A percentile compares a stretch with the other conserved stretches of the same genome.
These are phyloP conservation scores for Probosciger aterrimus DNA, from an alignment of 2,113 vertebrate genomes.

Conservation along the genomic window DNA sequence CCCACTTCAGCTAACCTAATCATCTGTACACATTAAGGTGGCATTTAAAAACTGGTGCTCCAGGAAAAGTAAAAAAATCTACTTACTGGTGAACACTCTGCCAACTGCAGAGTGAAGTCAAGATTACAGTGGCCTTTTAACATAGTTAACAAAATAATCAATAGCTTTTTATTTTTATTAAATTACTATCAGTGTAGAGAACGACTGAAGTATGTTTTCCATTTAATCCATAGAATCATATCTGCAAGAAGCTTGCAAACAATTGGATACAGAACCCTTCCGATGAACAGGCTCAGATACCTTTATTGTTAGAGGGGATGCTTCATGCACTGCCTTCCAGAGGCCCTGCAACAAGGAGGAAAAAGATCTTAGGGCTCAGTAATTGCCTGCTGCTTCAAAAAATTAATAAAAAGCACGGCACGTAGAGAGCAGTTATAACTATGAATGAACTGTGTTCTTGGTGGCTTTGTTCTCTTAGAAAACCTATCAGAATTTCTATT, in stretches of 20 bases:
- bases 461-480: constrained; percentile 30
- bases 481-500: constrained; percentile 11
- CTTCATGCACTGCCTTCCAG: constrained; percentile 3
- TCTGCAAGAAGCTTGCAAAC: constrained; percentile 32
- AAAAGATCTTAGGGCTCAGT: constrained; percentile 12
- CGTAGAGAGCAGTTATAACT: background rate
- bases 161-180: constrained; percentile 60
- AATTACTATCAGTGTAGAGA: constrained; percentile 39
- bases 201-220: constrained; percentile 38
- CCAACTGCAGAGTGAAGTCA: background rate
- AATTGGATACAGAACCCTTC: constrained; percentile 28
- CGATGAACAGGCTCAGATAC: background rate
- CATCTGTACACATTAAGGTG: constrained; percentile 21
- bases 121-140: constrained; percentile 34
- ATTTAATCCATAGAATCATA: constrained; percentile 8
- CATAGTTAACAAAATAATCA: constrained; percentile 43
- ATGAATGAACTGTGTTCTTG: constrained; percentile 1
- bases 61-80: constrained; percentile 15
- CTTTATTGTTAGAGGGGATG: constrained; percentile 1
- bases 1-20: constrained; percentile 13
- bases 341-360: background rate
- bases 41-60: constrained; percentile 35
- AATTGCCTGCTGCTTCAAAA: constrained; percentile 35
- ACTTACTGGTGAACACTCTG: background rate
- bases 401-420: constrained; percentile 29